phyloP scores from a whole-genome alignment of 2,888 invertebrate genomes.

The Torymus aiolomorphi region DNA sequence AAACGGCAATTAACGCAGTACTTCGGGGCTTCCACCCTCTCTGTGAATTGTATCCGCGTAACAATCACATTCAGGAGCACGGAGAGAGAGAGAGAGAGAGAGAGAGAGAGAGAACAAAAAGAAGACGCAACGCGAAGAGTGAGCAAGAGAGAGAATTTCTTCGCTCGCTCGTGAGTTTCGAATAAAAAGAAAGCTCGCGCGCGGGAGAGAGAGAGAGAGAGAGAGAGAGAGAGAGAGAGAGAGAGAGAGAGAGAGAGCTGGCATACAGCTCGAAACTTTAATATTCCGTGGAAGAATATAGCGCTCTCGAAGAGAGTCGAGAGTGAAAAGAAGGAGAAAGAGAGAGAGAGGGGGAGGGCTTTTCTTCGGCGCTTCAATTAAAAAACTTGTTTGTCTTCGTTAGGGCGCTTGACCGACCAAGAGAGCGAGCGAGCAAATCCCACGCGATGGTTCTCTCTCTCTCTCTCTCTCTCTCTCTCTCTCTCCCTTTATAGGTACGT shows the following conservation, averaged over 20 bases:
- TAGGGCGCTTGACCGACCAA: slow-evolving; percentile 4
- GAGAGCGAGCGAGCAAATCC: neutral
- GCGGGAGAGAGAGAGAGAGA: neutral
- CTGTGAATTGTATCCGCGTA: neutral
- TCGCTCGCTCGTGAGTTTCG: neutral
- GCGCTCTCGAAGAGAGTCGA: slow-evolving; percentile 6
- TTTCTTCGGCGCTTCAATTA: slow-evolving; percentile 46
- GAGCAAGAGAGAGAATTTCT: neutral
- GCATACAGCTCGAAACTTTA: slow-evolving; percentile 29
- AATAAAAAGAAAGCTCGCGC: neutral
- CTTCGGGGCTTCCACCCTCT: neutral
- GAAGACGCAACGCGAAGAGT: too few relatives aligned
- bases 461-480: neutral
- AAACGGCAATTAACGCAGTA: too few relatives aligned
- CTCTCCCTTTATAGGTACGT: neutral
- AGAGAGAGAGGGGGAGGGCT: slow-evolving; percentile 24
- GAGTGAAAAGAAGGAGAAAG: slow-evolving; percentile 26
- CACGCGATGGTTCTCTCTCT: neutral
- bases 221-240: neutral
- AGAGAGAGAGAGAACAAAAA: too few relatives aligned
- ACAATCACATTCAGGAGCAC: too few relatives aligned
- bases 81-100: too few relatives aligned
- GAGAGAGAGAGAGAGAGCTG: neutral
- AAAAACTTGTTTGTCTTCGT: slow-evolving; percentile 53
- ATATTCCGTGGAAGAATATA: slow-evolving; percentile 36